Conservation (phyloP, 2,113 vertebrate species). For the Myrmecobius fasciatus region DNA sequence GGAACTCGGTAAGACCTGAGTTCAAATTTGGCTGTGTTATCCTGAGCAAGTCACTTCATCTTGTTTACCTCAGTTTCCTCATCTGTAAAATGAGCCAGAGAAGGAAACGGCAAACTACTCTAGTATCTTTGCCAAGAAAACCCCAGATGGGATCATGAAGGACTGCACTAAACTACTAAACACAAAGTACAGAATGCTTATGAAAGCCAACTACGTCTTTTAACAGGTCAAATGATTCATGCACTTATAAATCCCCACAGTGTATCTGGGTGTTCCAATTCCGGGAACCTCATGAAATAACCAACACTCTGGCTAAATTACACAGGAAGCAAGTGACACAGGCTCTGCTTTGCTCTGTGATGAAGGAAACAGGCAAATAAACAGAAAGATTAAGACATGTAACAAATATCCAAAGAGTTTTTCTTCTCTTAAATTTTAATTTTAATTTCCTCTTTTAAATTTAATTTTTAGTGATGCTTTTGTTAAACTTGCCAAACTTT, state of each 20-base stretch:
- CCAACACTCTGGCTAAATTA: slow-evolving; percentile 13
- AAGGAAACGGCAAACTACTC: background rate
- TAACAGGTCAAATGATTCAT: background rate
- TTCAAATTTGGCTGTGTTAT: too few relatives aligned
- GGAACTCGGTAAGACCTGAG: too few relatives aligned
- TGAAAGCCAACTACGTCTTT: background rate
- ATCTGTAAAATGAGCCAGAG: background rate
- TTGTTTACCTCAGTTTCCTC: background rate
- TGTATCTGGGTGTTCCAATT: slow-evolving; percentile 7
- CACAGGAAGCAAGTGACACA: slow-evolving; percentile 1
- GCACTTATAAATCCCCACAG: background rate
- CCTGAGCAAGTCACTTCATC: background rate
- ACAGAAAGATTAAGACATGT: background rate
- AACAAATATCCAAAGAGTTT: background rate
- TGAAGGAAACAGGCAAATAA: background rate
- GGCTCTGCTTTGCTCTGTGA: background rate
- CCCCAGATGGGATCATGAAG: background rate
- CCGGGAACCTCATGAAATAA: background rate
- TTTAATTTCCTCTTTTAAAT: background rate
- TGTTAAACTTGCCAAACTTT: background rate
- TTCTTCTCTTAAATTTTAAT: background rate
- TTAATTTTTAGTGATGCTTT: background rate
- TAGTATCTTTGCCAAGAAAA: background rate
- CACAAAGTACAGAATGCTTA: background rate
- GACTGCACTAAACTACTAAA: background rate